phyloP scores from a whole-genome alignment of 2,888 invertebrate genomes.

The Rhagophthalmus giganteus region DNA sequence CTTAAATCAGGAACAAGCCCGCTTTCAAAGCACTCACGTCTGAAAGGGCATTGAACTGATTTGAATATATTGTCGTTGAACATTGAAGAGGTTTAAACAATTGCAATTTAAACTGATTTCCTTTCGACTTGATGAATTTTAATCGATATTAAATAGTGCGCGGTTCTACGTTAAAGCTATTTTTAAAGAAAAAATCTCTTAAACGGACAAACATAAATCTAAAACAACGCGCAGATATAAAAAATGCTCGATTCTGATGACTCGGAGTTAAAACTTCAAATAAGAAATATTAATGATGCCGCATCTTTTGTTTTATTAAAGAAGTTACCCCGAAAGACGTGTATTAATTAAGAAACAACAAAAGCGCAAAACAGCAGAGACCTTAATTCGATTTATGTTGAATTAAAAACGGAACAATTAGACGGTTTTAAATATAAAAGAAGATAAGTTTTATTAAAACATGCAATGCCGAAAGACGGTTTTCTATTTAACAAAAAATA shows the following conservation, averaged over 20 bases:
- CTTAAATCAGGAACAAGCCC: too few relatives aligned
- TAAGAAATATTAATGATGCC: constrained; percentile 1
- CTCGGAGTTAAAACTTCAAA: neutral
- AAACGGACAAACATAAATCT: neutral
- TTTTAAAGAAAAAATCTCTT: neutral
- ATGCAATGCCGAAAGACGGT: constrained; percentile 16
- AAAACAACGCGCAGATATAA: neutral
- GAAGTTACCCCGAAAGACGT: constrained; percentile 7
- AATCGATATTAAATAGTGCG: constrained; percentile 12
- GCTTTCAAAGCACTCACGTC: too few relatives aligned
- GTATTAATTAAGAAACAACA: constrained; percentile 18
- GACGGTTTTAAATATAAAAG: constrained; percentile 14
- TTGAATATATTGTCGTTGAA: constrained; percentile 13
- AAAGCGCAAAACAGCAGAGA: constrained; percentile 11
- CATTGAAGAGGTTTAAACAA: constrained; percentile 11
- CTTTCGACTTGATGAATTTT: constrained; percentile 12
- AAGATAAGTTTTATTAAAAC: constrained; percentile 18
- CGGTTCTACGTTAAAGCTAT: neutral
- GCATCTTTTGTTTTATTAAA: constrained; percentile 3
- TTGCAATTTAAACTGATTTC: constrained; percentile 15
- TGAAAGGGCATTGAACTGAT: neutral
- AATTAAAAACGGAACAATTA: constrained; percentile 20
- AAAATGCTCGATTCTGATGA: neutral
- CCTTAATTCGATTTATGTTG: constrained; percentile 15
- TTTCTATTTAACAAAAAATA: constrained; percentile 24